These are phyloP conservation scores for Polyodon spathula DNA, from an alignment of 2,113 vertebrate genomes.

Conservation along the genomic window DNA sequence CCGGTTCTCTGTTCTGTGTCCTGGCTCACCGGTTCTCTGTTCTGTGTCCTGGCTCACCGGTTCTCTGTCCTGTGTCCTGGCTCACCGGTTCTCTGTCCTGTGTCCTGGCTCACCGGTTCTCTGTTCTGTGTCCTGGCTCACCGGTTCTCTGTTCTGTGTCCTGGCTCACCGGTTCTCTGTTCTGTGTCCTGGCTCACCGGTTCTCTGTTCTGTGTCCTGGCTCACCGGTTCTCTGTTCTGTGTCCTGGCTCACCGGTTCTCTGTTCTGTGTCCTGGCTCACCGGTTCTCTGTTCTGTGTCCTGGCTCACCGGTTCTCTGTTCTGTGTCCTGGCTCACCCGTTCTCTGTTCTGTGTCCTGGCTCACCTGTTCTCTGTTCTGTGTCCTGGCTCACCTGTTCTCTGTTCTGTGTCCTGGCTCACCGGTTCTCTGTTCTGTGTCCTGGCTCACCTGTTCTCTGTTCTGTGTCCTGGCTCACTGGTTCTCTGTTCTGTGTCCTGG, in stretches of 20 bases:
- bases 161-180: background rate
- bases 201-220: background rate
- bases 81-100: background rate
- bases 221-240: background rate
- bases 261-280: background rate
- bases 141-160: background rate
- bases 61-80: background rate
- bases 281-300: background rate
- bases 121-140: background rate
- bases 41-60: background rate
- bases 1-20: background rate
- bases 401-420: background rate
- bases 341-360: background rate
- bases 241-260: background rate
- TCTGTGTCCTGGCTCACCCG: background rate
- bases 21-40: background rate
- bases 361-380: background rate
- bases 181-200: background rate
- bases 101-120: background rate
- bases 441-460: background rate
- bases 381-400: background rate
- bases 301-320: background rate
- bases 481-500: background rate
- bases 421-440: background rate
- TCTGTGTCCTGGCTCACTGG: background rate